These are phyloP conservation scores for Bruchidius siliquastri DNA, from an alignment of 2,888 invertebrate species.

Conservation along the genomic window DNA sequence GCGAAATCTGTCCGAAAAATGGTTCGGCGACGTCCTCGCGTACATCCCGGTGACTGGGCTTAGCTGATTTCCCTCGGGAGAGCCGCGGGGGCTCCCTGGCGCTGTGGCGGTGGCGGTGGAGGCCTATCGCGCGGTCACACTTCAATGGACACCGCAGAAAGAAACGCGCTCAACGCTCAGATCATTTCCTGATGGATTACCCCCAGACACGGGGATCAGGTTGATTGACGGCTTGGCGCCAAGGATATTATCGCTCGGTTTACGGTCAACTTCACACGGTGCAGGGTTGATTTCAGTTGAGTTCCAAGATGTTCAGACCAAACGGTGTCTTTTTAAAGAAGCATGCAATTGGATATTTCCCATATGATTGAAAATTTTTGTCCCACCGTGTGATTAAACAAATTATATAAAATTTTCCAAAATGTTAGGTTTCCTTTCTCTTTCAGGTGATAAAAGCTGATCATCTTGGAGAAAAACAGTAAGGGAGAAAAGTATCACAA, in stretches of 20 bases:
- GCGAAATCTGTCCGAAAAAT: constrained; percentile 11
- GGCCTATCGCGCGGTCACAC: constrained; percentile 48
- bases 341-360: too few species aligned
- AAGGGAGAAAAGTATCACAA: too few species aligned
- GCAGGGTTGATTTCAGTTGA: too few species aligned
- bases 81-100: neutral
- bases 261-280: neutral
- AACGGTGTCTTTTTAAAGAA: too few species aligned
- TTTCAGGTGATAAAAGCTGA: too few species aligned
- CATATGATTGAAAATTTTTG: too few species aligned
- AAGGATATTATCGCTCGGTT: neutral
- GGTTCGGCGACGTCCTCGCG: neutral
- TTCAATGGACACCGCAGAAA: constrained; percentile 46
- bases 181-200: constrained; percentile 36
- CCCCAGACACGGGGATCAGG: constrained; percentile 22
- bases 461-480: too few species aligned
- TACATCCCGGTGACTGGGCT: constrained; percentile 8
- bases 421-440: too few species aligned
- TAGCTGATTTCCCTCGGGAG: constrained; percentile 46
- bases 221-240: constrained; percentile 18
- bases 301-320: too few species aligned
- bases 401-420: too few species aligned
- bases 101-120: constrained; percentile 16
- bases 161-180: constrained; percentile 18
- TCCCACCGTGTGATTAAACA: too few species aligned